phyloP scores from a whole-genome alignment of 2,797 vertebrate species.

The Triplophysa yarkandensis region DNA sequence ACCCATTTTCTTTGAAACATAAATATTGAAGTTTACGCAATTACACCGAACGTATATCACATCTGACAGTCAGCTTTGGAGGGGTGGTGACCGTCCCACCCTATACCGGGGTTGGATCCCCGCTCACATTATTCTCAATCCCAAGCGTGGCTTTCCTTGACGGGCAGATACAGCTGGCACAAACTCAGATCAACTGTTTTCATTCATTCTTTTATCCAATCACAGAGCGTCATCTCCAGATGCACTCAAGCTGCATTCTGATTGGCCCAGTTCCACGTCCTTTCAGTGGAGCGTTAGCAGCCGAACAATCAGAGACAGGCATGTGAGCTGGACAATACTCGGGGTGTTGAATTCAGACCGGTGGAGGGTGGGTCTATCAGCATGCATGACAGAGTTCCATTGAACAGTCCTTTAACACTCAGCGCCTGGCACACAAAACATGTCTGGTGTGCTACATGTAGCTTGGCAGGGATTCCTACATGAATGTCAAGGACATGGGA shows the following conservation, averaged over 20 bases:
- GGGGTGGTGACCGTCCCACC: constrained; percentile 42
- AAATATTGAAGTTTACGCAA: background rate
- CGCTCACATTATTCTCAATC: constrained; percentile 6
- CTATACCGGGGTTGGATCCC: constrained; percentile 19
- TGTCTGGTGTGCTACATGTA: constrained; percentile 14
- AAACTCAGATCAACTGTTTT: constrained; percentile 55
- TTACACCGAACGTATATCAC: background rate
- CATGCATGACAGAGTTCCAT: constrained; percentile 39
- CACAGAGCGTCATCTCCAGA: background rate
- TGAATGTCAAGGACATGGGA: constrained; percentile 41
- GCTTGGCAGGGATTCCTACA: constrained; percentile 17
- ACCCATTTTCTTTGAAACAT: too few relatives aligned
- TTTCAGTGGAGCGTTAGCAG: background rate
- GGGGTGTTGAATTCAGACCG: constrained; percentile 29
- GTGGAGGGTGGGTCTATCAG: constrained; percentile 17
- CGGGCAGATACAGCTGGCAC: background rate
- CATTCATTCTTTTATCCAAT: constrained; percentile 33
- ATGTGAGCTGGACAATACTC: constrained; percentile 6
- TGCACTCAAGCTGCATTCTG: constrained; percentile 6
- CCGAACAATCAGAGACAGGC: constrained; percentile 16
- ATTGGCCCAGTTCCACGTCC: constrained; percentile 5
- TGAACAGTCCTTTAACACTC: constrained; percentile 23
- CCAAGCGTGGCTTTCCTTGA: background rate
- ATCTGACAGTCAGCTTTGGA: background rate
- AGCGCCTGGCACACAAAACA: constrained; percentile 30